A percentile compares a stretch with the other conserved stretches of the same genome.
Conservation (phyloP, 2,797 vertebrate genomes). For the Oryzias sinensis region DNA sequence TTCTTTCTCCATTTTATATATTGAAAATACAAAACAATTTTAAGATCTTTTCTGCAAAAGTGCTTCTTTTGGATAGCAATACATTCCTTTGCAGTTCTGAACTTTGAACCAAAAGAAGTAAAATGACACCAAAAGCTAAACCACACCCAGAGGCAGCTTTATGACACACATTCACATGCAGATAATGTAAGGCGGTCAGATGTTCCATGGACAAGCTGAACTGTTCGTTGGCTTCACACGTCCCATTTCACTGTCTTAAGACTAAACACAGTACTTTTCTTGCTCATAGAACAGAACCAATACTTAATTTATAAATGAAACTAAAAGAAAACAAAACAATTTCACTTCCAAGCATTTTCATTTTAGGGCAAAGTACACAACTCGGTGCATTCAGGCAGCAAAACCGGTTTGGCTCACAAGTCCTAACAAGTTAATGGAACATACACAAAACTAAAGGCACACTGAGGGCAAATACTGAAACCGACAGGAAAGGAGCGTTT, state of each 20-base stretch:
- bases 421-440: conserved; percentile 51
- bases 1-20: too few relatives aligned
- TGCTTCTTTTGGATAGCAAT: conserved; percentile 10
- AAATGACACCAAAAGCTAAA: conserved; percentile 49
- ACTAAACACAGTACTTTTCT: conserved; percentile 2
- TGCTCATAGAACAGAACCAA: too few relatives aligned
- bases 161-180: conserved; percentile 15
- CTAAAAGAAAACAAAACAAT: background rate
- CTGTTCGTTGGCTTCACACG: conserved; percentile 9
- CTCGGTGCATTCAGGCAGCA: conserved; percentile 25
- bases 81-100: conserved; percentile 17
- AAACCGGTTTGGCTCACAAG: conserved; percentile 73
- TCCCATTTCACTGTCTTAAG: conserved; percentile 3
- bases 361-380: conserved; percentile 36
- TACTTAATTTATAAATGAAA: conserved; percentile 16
- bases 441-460: conserved; percentile 33
- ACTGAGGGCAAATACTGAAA: conserved; percentile 22
- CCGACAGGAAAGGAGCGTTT: background rate
- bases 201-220: background rate
- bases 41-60: background rate
- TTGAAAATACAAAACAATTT: too few relatives aligned
- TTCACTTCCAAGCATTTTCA: conserved; percentile 34
- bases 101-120: conserved; percentile 39
- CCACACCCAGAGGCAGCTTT: conserved; percentile 23
- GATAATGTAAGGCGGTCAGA: conserved; percentile 3